These are phyloP conservation scores for Sterrhoptilus dennistouni DNA, from an alignment of 2,113 vertebrate species.

Conservation along the genomic window DNA sequence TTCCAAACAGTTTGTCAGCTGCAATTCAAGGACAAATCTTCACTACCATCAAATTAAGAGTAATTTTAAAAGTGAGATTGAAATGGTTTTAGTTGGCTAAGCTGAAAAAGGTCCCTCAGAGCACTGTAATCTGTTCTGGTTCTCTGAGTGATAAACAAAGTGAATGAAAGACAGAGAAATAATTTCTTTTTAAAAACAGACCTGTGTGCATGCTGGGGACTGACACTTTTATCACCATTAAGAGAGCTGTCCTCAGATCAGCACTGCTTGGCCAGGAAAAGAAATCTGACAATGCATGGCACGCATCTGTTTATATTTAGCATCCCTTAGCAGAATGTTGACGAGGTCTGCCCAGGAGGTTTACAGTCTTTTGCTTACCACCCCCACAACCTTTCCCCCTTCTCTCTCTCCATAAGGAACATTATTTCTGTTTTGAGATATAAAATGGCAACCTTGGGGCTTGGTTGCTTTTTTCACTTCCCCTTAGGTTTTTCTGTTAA, in stretches of 20 bases:
- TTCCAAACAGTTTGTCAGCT: neutral
- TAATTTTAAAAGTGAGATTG: neutral
- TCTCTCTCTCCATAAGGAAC: neutral
- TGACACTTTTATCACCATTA: constrained; percentile 8
- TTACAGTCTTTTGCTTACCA: neutral
- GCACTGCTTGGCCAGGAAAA: neutral
- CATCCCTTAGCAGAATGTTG: neutral
- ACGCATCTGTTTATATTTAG: neutral
- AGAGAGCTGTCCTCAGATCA: neutral
- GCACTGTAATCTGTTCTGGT: neutral
- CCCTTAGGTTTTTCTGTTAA: constrained; percentile 33
- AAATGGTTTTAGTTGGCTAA: neutral
- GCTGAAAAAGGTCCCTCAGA: neutral
- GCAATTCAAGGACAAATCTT: neutral
- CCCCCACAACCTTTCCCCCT: rapidly evolving
- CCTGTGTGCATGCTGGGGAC: rapidly evolving
- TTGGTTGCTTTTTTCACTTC: neutral
- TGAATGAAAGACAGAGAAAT: neutral
- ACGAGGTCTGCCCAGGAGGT: neutral
- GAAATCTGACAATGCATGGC: neutral
- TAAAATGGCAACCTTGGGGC: neutral
- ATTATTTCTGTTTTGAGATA: neutral
- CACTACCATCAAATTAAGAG: neutral
- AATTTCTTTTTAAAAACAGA: neutral
- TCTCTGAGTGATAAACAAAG: neutral